phyloP scores from a whole-genome alignment of 2,888 invertebrate genomes.

The Thysanoteuthis rhombus region DNA sequence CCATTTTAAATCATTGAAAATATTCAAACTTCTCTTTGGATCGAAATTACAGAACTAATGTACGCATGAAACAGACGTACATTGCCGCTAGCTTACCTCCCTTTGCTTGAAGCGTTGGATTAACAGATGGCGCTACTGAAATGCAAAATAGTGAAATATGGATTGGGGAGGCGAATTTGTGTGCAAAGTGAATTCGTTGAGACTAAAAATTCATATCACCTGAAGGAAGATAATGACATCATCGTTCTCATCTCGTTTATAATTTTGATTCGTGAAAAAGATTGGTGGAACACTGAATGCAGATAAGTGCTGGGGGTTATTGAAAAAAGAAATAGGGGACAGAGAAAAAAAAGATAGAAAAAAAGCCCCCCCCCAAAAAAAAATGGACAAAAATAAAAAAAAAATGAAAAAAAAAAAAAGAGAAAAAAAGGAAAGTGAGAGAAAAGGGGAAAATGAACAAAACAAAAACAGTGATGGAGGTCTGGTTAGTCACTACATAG shows the following conservation, averaged over 20 bases:
- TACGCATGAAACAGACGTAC: background rate
- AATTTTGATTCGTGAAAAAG: background rate
- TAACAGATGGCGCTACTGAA: conserved; percentile 12
- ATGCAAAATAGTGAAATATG: background rate
- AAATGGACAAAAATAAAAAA: background rate
- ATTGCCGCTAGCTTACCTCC: background rate
- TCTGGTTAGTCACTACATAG: too few relatives aligned
- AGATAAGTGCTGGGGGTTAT: background rate
- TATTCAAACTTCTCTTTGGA: background rate
- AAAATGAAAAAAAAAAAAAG: background rate
- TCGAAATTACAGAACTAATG: background rate
- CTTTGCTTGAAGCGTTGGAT: background rate
- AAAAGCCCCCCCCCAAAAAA: too few relatives aligned
- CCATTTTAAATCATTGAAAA: background rate
- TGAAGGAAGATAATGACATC: background rate
- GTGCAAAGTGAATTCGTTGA: background rate
- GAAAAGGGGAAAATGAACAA: too few relatives aligned
- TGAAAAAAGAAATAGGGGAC: background rate
- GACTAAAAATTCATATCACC: conserved; percentile 12
- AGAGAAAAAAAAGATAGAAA: background rate
- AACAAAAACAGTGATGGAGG: too few relatives aligned
- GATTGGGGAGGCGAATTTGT: background rate
- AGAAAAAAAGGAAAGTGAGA: background rate
- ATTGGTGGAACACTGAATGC: background rate
- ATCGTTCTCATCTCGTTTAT: background rate